Evolutionary conservation across 2,888 invertebrate genomes (phyloP).

Genomic region (Drosophila monieri): DNA sequence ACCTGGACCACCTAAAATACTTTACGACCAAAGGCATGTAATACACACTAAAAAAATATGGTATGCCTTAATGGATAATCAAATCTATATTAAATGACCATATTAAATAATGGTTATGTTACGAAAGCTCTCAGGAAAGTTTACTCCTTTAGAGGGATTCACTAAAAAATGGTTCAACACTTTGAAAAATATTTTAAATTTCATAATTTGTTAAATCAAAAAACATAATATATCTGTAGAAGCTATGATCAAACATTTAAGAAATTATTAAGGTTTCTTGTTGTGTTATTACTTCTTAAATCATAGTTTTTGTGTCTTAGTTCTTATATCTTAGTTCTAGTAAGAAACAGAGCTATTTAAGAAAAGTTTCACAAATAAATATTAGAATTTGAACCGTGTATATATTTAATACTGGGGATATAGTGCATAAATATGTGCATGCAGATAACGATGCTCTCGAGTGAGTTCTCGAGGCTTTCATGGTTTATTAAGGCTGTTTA

Average conservation of each 20-base stretch:
- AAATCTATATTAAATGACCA: not conserved
- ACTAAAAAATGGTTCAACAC: not conserved
- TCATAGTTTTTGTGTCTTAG: too few relatives aligned
- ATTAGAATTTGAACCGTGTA: conserved; percentile 1
- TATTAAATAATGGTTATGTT: too few relatives aligned
- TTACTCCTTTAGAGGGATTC: not conserved
- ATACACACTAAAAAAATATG: conserved; percentile 3
- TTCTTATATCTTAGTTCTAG: too few relatives aligned
- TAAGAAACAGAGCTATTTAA: too few relatives aligned
- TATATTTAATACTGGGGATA: not conserved
- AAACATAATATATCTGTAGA: too few relatives aligned
- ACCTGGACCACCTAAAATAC: conserved; percentile 22
- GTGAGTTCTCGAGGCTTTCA: conserved; percentile 47
- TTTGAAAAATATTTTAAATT: not conserved
- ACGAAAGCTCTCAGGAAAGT: too few relatives aligned
- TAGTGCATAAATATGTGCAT: conserved; percentile 15
- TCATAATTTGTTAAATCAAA: too few relatives aligned
- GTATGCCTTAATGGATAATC: not conserved
- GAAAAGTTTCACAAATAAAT: too few relatives aligned
- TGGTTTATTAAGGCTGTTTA: conserved; percentile 72
- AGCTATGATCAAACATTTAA: too few relatives aligned
- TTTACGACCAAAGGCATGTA: conserved; percentile 30
- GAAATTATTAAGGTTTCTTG: too few relatives aligned
- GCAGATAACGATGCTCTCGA: conserved; percentile 34
- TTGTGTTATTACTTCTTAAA: too few relatives aligned